Evolutionary conservation across 1,140 invertebrate genomes (phyloP).

Genomic region (Anthonomus grandis): DNA sequence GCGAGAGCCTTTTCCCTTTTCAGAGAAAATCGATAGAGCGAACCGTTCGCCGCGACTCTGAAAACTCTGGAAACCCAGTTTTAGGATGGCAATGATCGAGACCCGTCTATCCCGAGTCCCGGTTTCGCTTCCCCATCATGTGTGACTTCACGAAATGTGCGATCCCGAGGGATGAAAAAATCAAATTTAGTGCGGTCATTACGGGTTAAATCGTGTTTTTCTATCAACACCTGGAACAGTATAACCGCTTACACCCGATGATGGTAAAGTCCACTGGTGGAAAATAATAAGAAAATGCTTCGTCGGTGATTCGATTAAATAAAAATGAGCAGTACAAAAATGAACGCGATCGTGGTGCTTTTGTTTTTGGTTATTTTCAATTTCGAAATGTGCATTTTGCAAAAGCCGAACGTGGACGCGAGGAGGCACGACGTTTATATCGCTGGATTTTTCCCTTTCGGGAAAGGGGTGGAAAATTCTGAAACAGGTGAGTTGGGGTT

Average conservation of each 20-base stretch:
- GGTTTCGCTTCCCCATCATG: neutral
- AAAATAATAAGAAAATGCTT: neutral
- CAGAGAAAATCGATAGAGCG: conserved; percentile 23
- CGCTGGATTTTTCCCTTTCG: conserved; percentile 87
- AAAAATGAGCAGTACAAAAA: conserved; percentile 15
- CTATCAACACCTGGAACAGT: neutral
- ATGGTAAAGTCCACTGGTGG: neutral
- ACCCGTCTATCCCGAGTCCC: neutral
- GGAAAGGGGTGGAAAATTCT: conserved; percentile 69
- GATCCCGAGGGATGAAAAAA: neutral
- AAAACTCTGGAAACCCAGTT: conserved; percentile 18
- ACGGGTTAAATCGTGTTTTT: neutral
- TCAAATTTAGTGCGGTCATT: neutral
- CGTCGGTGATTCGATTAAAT: neutral
- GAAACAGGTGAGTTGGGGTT: conserved; percentile 53
- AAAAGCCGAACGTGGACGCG: conserved; percentile 57
- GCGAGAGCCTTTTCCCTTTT: too few relatives aligned
- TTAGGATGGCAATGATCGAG: conserved; percentile 1
- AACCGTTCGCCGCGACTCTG: conserved; percentile 1
- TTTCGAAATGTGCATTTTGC: conserved; percentile 32
- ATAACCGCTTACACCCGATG: neutral
- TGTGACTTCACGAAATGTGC: neutral
- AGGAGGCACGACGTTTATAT: conserved; percentile 76
- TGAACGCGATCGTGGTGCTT: neutral
- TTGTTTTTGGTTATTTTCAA: conserved; percentile 18